Evolutionary conservation across 1,140 invertebrate species (phyloP), one percentile per base, ranked within the genome.

Genomic region (Heterodera schachtii): DNA sequence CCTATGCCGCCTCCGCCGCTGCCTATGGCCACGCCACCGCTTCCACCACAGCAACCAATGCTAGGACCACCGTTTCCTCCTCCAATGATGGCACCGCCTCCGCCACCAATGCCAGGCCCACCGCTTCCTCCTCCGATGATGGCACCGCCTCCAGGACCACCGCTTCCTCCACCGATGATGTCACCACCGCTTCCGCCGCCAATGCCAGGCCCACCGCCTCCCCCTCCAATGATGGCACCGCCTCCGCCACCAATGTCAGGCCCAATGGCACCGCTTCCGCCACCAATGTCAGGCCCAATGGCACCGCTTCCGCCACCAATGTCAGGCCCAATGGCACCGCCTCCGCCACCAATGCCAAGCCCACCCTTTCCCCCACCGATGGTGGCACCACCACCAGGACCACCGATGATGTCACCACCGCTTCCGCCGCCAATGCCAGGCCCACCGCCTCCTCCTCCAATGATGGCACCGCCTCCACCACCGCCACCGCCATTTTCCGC

Each of bases 341-440:
- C 77, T 2, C 44, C 57, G 44, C 0, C 19, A 5, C 49, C 49
- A 73, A 46, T 60, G n/a, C 77, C 77, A 71, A 41, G 69, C 46
- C 80, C 80, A 19, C 80, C 80, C 8, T 78, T 78, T 21, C 80
- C 80, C 7, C 80, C 78, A 57, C 43, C 78, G 5, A 66, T 31
- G 31, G 1, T 71, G 77, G 74, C 77, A 9, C 75, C 80, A 31
- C n/a, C n/a, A 47, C n/a, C 75, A 71, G 13, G 69, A 49, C 80
- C 80, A 19, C 43, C 78, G n/a, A 66, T 31, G 31, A 31, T 71
- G 73, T 8, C 60, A 78, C 16, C 31, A 19, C 78, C 77, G 11
- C 78, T 78, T 2, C 74, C 78, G 49, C 67, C n/a, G 5, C 78
- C 57, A 67, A 47, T 21, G 8, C 31, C 41, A 41, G 13, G 31